Percentiles rank a stretch among this genome's conserved stretches.
Evolutionary conservation across 2,113 vertebrate species (phyloP).

Genomic region (Delphinus delphis): DNA sequence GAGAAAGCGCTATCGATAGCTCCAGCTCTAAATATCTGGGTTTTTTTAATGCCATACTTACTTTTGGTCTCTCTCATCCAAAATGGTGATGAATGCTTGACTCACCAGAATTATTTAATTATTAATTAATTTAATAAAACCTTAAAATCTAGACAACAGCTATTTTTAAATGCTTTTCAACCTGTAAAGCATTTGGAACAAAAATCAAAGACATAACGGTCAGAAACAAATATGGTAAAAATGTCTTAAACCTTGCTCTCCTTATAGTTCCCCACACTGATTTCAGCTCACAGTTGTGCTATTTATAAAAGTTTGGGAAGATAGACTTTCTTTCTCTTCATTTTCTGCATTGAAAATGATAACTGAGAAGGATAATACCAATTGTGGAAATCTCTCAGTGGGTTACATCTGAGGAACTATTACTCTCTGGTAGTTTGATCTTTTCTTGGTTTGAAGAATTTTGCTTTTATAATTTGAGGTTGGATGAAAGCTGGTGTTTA

Average conservation of each 20-base stretch:
- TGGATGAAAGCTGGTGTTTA: neutral
- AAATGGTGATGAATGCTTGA: constrained; percentile 25
- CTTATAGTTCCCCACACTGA: neutral
- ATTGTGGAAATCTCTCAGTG: neutral
- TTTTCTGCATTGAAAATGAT: constrained; percentile 28
- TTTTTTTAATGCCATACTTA: constrained; percentile 33
- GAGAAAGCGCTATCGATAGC: constrained; percentile 35
- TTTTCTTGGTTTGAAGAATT: constrained; percentile 24
- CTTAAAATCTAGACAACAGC: constrained; percentile 11
- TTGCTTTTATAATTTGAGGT: constrained; percentile 38
- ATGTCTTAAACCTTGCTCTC: neutral
- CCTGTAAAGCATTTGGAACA: neutral
- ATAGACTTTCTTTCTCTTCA: neutral
- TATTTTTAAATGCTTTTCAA: constrained; percentile 46
- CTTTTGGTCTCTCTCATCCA: constrained; percentile 52
- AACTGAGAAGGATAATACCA: neutral
- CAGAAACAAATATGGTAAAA: constrained; percentile 6
- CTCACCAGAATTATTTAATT: neutral
- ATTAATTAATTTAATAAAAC: too few species aligned
- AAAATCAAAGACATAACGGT: neutral
- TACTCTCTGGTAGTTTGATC: neutral
- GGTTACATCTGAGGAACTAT: neutral
- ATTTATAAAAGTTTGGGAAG: neutral
- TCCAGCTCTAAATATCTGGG: constrained; percentile 19
- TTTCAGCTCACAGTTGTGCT: neutral